phyloP scores from a whole-genome alignment of 2,113 vertebrate species.

The Dasyprocta punctata region DNA sequence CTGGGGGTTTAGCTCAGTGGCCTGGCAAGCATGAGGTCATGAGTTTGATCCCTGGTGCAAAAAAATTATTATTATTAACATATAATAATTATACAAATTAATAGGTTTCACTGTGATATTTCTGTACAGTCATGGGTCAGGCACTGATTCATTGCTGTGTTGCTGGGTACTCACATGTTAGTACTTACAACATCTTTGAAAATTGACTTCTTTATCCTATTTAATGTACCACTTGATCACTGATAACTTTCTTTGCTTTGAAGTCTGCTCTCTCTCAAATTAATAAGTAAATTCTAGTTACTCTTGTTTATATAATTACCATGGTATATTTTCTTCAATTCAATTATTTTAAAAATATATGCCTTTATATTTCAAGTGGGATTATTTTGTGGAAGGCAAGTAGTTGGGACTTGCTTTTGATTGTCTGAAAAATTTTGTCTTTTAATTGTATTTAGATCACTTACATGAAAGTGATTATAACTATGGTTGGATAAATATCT shows the following conservation, averaged over 20 bases:
- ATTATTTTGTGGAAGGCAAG: neutral
- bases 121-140: neutral
- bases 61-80: neutral
- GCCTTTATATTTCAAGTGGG: neutral
- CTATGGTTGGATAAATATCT: neutral
- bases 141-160: neutral
- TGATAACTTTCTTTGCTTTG: neutral
- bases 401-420: neutral
- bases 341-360: neutral
- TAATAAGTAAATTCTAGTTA: neutral
- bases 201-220: slow-evolving; percentile 1
- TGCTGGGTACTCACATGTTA: neutral
- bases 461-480: neutral
- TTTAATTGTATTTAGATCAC: neutral
- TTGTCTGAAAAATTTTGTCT: neutral
- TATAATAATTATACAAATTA: neutral
- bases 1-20: too few relatives aligned
- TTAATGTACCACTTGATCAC: neutral
- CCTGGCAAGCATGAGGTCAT: too few relatives aligned
- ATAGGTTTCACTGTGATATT: neutral
- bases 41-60: too few relatives aligned
- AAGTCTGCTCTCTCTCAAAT: neutral
- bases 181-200: neutral
- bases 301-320: neutral
- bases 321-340: neutral